These are phyloP conservation scores for Hypotaenidia okinawae DNA, from an alignment of 2,797 vertebrate genomes.

Conservation along the genomic window DNA sequence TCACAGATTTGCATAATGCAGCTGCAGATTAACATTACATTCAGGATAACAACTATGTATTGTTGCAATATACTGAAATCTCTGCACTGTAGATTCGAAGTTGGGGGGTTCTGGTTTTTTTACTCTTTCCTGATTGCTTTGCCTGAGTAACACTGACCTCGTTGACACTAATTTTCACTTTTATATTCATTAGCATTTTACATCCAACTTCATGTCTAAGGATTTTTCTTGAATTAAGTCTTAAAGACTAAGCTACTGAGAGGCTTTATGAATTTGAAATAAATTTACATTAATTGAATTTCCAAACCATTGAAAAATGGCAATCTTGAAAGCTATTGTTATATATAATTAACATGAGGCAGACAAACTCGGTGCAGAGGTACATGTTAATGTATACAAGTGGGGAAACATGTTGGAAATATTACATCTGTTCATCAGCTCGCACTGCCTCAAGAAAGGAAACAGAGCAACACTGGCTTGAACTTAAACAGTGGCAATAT, in stretches of 20 bases:
- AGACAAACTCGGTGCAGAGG: background rate
- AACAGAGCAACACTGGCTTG: background rate
- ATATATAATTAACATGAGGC: background rate
- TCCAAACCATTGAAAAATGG: background rate
- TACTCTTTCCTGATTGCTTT: background rate
- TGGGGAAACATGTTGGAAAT: background rate
- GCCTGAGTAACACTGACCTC: background rate
- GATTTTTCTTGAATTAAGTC: background rate
- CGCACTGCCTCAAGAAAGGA: background rate
- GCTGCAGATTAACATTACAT: background rate
- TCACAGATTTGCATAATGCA: background rate
- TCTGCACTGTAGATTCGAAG: background rate
- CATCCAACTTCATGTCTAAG: background rate
- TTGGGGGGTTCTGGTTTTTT: fast-evolving
- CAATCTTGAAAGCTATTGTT: background rate
- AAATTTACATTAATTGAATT: background rate
- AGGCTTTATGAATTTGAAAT: background rate
- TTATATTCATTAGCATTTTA: background rate
- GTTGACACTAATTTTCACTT: background rate
- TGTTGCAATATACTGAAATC: background rate
- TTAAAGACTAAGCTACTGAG: background rate
- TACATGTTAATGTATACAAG: background rate
- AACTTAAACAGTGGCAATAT: background rate
- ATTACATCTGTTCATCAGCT: background rate
- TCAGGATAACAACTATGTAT: background rate